Evolutionary conservation across 2,113 vertebrate species (phyloP).

Genomic region (Oncorhynchus tshawytscha): DNA sequence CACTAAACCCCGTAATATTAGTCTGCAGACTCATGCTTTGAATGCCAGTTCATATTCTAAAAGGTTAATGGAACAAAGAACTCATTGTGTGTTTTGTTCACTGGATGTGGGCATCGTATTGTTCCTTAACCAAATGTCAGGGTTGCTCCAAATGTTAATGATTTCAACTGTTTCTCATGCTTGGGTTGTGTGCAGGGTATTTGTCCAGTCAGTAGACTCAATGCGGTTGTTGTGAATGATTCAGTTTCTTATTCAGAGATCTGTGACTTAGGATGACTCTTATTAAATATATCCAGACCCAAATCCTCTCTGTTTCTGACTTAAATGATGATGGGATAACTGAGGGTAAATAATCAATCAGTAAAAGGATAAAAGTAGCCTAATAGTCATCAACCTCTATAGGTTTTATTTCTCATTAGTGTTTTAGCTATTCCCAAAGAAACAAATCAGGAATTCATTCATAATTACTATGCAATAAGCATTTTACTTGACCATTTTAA

Average conservation of each 20-base stretch:
- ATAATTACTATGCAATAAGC: no score
- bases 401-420: no score
- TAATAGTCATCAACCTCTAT: no score
- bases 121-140: conserved; percentile 50
- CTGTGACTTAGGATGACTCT: no score
- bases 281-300: no score
- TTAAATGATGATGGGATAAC: no score
- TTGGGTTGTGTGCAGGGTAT: neutral
- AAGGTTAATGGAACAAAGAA: conserved; percentile 49
- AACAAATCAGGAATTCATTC: no score
- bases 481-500: no score
- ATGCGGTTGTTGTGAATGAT: neutral
- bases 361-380: no score
- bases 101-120: conserved; percentile 29
- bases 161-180: conserved; percentile 31
- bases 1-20: neutral
- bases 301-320: no score
- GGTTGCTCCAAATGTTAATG: conserved; percentile 44
- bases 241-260: neutral
- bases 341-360: no score
- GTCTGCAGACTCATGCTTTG: conserved; percentile 31
- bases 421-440: no score
- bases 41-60: conserved; percentile 42
- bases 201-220: neutral
- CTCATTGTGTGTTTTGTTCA: conserved; percentile 35